Percentiles rank a stretch among this genome's conserved stretches.
phyloP scores from a whole-genome alignment of 2,888 invertebrate genomes.

The Phlogophora meticulosa region DNA sequence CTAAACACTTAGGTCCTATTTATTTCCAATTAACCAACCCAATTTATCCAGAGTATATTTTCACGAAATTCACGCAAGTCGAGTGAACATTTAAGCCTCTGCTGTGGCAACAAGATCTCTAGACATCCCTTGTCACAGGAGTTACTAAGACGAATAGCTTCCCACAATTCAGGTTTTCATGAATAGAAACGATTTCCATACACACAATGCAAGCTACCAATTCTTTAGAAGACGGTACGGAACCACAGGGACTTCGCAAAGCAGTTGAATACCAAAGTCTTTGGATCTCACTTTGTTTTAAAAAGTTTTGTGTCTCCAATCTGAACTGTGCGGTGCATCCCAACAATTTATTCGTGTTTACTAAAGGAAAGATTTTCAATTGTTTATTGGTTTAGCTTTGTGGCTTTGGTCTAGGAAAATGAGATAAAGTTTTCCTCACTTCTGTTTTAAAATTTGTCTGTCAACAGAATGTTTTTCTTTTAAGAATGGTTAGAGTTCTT shows the following conservation, averaged over 20 bases:
- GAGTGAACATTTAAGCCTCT: not conserved
- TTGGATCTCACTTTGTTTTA: conserved; percentile 23
- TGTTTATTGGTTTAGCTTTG: conserved; percentile 27
- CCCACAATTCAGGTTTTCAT: conserved; percentile 25
- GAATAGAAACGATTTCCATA: conserved; percentile 49
- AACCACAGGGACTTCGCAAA: conserved; percentile 13
- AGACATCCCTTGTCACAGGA: conserved; percentile 16
- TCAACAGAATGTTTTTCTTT: not conserved
- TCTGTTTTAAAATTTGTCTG: not conserved
- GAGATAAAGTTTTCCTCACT: not conserved
- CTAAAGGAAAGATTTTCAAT: conserved; percentile 2
- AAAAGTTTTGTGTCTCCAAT: conserved; percentile 23
- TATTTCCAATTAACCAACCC: not conserved
- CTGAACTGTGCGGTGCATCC: conserved; percentile 26
- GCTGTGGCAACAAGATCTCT: not conserved
- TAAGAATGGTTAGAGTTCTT: not conserved
- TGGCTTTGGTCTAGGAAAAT: conserved; percentile 4
- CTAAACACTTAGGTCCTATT: not conserved
- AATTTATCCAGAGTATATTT: not conserved
- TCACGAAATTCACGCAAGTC: not conserved
- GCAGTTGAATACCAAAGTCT: conserved; percentile 18
- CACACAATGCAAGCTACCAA: conserved; percentile 35
- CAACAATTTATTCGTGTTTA: conserved; percentile 26
- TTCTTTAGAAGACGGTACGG: conserved; percentile 21
- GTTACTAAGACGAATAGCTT: conserved; percentile 32